Evolutionary conservation across 2,888 invertebrate genomes (phyloP).

Genomic region (Anoncus sp.): DNA sequence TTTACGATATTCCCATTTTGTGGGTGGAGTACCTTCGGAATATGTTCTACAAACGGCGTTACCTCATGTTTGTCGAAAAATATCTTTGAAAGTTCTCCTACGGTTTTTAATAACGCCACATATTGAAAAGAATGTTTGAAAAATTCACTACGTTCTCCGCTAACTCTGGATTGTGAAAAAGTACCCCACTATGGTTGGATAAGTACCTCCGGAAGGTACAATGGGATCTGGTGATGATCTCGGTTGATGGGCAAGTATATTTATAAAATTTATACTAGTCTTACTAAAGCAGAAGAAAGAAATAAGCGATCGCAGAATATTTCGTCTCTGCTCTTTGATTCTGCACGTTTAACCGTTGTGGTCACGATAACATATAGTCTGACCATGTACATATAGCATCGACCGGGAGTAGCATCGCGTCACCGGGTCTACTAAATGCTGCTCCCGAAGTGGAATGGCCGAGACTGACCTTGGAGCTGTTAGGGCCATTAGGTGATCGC

Average conservation of each 20-base stretch:
- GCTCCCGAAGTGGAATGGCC: conserved; percentile 6
- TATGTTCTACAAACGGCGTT: no score
- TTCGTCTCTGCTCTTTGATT: background rate
- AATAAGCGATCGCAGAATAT: background rate
- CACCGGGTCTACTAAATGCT: conserved; percentile 21
- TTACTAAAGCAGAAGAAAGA: background rate
- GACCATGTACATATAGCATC: conserved; percentile 6
- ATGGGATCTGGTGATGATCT: background rate
- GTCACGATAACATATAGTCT: background rate
- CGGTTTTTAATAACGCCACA: background rate
- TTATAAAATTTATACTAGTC: background rate
- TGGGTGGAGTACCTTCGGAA: no score
- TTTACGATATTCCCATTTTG: conserved; percentile 7
- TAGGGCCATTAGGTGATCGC: conserved; percentile 45
- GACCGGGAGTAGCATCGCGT: conserved; percentile 32
- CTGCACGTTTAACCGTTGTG: background rate
- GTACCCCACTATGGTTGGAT: no score
- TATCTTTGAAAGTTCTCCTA: background rate
- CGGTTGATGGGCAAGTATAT: background rate
- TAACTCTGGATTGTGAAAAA: no score
- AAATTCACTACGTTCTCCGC: no score
- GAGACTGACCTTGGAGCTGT: conserved; percentile 62
- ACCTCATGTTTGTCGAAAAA: background rate
- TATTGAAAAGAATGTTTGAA: no score
- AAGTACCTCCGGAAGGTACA: background rate